These are phyloP conservation scores for Hylomyscus alleni DNA, from an alignment of 2,797 vertebrate species.

Conservation along the genomic window DNA sequence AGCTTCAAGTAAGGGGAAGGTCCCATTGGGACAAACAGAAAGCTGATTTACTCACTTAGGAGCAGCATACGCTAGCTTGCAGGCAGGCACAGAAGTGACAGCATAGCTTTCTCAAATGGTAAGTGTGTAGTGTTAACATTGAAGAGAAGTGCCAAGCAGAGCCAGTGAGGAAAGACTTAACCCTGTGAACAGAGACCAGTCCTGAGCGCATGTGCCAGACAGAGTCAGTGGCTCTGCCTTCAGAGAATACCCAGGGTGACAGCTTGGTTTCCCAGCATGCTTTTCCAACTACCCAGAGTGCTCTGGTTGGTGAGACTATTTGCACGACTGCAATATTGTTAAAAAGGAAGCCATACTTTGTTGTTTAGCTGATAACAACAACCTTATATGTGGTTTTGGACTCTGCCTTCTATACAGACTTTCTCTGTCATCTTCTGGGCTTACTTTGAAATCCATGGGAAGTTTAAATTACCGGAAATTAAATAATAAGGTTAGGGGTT, in stretches of 20 bases:
- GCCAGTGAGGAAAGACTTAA: background rate
- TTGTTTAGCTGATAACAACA: constrained; percentile 45
- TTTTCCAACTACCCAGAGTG: constrained; percentile 47
- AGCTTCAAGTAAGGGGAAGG: background rate
- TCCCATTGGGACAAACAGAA: background rate
- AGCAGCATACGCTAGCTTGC: background rate
- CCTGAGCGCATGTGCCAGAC: background rate
- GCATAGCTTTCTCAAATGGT: too few relatives aligned
- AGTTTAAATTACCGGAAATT: constrained; percentile 25
- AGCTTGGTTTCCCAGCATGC: background rate
- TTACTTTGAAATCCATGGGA: constrained; percentile 44
- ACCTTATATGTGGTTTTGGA: background rate
- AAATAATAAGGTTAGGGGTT: background rate
- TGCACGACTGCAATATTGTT: constrained; percentile 24
- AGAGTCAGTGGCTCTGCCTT: too few relatives aligned
- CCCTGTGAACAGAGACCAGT: background rate
- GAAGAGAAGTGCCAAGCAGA: background rate
- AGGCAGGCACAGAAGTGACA: background rate
- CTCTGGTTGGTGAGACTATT: constrained; percentile 10
- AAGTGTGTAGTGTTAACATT: too few relatives aligned
- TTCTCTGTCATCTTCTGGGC: constrained; percentile 29
- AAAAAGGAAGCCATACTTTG: background rate
- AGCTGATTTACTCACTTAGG: background rate
- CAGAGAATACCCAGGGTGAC: background rate
- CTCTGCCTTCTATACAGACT: background rate